Evolutionary conservation across 2,113 vertebrate species (phyloP).

Genomic region (Ictalurus furcatus): DNA sequence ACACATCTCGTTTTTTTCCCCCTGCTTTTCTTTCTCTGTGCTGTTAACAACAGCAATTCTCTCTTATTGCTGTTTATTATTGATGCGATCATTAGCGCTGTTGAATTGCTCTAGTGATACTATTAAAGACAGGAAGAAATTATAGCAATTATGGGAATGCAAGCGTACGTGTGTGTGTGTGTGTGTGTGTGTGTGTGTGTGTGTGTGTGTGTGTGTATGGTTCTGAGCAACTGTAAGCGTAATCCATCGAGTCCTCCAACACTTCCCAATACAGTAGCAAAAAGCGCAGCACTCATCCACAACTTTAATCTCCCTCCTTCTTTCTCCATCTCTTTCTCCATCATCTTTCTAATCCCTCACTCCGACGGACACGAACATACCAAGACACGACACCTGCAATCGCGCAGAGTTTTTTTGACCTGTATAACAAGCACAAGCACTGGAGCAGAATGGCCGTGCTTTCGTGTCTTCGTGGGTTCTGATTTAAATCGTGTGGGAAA

Average conservation of each 20-base stretch:
- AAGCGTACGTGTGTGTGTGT: too few species aligned
- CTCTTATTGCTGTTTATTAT: conserved; percentile 8
- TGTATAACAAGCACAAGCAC: conserved; percentile 53
- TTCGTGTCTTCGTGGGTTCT: conserved; percentile 57
- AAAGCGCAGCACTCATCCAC: neutral
- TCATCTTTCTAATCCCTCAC: neutral
- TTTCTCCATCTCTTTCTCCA: neutral
- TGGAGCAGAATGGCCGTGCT: conserved; percentile 46
- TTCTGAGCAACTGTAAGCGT: neutral
- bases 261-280: neutral
- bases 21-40: neutral
- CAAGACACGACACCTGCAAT: conserved; percentile 26
- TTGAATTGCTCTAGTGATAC: neutral
- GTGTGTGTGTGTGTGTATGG: neutral
- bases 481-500: conserved; percentile 60
- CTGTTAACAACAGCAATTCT: neutral
- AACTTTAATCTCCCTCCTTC: neutral
- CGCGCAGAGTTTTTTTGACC: conserved; percentile 54
- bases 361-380: neutral
- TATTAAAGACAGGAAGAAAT: conserved; percentile 12
- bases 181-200: neutral
- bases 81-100: conserved; percentile 15
- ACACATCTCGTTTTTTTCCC: neutral
- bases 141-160: neutral
- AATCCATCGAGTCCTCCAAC: neutral